Evolutionary conservation across 2,113 vertebrate species (phyloP).

Genomic region (Orientallactaga bullata): DNA sequence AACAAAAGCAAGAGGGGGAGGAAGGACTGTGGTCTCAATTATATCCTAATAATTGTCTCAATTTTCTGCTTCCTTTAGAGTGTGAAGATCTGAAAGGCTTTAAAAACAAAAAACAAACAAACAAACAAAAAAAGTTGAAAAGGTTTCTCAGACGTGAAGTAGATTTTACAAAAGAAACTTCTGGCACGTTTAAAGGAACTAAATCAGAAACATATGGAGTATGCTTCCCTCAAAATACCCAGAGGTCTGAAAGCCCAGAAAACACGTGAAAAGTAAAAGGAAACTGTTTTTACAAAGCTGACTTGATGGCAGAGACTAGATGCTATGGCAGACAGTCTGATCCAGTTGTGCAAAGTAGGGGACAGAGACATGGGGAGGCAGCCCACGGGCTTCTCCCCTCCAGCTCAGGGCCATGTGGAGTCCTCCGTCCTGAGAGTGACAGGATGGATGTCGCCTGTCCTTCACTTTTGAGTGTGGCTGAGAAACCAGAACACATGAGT

Average conservation of each 20-base stretch:
- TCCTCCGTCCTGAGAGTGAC: neutral
- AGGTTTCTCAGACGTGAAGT: conserved; percentile 81
- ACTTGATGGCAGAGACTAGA: conserved; percentile 35
- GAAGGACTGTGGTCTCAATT: conserved; percentile 53
- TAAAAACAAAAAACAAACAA: neutral
- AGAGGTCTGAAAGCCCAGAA: conserved; percentile 74
- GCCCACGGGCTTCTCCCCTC: neutral
- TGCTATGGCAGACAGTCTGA: neutral
- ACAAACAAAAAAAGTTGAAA: conserved; percentile 60
- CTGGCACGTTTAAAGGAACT: conserved; percentile 78
- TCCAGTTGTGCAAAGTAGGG: neutral
- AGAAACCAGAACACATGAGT: conserved; percentile 65
- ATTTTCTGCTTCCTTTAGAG: conserved; percentile 76
- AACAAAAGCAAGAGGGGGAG: conserved; percentile 8
- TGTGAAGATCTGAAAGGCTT: conserved; percentile 74
- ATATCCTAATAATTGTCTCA: conserved; percentile 67
- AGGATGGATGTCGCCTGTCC: neutral
- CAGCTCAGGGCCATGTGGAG: no score
- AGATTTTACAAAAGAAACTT: conserved; percentile 81
- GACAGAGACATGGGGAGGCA: neutral
- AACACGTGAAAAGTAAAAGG: conserved; percentile 71
- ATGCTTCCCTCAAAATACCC: conserved; percentile 79
- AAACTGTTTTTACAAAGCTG: conserved; percentile 66
- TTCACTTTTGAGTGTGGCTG: conserved; percentile 1
- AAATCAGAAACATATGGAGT: conserved; percentile 83